Conservation (phyloP, 1,140 invertebrate species). For the Drosophila saltans region DNA sequence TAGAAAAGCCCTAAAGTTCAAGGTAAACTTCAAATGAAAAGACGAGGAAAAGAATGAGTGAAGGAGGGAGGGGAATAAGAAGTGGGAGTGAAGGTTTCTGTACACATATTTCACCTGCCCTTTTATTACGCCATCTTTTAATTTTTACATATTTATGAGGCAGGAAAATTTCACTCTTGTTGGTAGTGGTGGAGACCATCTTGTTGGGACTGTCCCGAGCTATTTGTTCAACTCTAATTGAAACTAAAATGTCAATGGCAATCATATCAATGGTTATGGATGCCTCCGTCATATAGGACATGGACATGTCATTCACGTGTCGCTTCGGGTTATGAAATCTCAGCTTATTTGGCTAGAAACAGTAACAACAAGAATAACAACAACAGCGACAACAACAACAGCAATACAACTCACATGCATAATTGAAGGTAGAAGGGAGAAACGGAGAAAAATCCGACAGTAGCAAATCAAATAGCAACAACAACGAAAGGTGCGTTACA, state of each 20-base stretch:
- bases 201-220: background rate
- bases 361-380: background rate
- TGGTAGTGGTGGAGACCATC: background rate
- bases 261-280: constrained; percentile 58
- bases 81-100: background rate
- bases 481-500: constrained; percentile 32
- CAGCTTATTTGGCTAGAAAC: constrained; percentile 32
- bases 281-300: constrained; percentile 33
- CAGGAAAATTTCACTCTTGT: background rate
- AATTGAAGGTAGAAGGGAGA: constrained; percentile 16
- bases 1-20: constrained; percentile 2
- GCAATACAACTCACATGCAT: constrained; percentile 24
- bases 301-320: constrained; percentile 51
- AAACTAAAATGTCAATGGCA: constrained; percentile 77
- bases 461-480: constrained; percentile 11
- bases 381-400: background rate
- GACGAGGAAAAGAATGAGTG: constrained; percentile 1
- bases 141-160: constrained; percentile 54
- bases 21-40: constrained; percentile 27
- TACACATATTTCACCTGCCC: background rate
- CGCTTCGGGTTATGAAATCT: constrained; percentile 46
- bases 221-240: constrained; percentile 60
- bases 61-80: background rate
- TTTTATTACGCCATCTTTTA: constrained; percentile 18
- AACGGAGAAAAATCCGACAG: background rate